Conservation (phyloP, 2,113 vertebrate species). For the Prionailurus viverrinus region DNA sequence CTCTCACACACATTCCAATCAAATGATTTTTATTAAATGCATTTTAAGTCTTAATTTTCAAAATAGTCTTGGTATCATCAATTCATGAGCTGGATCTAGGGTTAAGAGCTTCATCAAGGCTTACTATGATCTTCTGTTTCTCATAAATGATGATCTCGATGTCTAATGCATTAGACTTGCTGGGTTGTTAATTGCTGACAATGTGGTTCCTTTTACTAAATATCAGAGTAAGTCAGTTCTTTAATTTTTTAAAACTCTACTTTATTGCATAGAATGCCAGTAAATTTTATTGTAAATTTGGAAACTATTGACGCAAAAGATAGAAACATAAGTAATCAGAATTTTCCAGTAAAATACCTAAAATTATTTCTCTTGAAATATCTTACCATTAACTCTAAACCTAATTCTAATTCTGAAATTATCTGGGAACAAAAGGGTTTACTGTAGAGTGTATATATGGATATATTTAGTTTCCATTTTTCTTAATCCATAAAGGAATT, state of each 20-base stretch:
- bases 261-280: neutral
- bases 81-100: neutral
- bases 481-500: neutral
- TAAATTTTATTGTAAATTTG: neutral
- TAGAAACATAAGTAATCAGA: neutral
- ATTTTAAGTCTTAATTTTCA: neutral
- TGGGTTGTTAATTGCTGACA: neutral
- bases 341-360: neutral
- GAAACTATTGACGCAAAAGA: neutral
- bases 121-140: neutral
- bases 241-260: neutral
- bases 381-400: neutral
- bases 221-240: neutral
- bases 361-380: neutral
- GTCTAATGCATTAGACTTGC: neutral
- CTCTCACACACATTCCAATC: neutral
- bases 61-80: neutral
- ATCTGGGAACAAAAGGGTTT: neutral
- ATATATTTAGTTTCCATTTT: neutral
- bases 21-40: neutral
- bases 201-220: neutral
- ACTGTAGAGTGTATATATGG: neutral
- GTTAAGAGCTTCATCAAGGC: neutral
- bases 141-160: neutral
- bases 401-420: neutral